Evolutionary conservation across 2,113 vertebrate species (phyloP).

Genomic region (Cynoglossus semilaevis): DNA sequence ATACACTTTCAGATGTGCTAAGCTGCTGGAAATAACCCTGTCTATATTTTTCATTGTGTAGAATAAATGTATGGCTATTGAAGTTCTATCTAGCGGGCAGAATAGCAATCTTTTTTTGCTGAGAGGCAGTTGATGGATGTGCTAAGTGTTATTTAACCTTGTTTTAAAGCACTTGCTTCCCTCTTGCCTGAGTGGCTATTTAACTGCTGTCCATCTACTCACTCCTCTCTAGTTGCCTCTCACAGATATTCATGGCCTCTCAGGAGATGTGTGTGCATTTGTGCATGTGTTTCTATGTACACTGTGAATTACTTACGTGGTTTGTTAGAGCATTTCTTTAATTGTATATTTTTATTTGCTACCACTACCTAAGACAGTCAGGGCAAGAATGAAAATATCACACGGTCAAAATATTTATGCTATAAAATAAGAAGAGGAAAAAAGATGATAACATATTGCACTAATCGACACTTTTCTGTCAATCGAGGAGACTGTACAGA

Average conservation of each 20-base stretch:
- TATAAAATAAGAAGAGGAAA: no score
- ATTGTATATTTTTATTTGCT: no score
- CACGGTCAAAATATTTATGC: no score
- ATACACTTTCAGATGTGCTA: constrained; percentile 56
- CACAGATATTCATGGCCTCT: constrained; percentile 45
- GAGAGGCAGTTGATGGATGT: constrained; percentile 71
- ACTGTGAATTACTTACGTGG: constrained; percentile 33
- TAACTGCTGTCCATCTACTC: constrained; percentile 71
- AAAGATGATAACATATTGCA: no score
- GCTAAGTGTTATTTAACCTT: constrained; percentile 80
- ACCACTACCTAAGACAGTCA: no score
- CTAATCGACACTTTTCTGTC: no score
- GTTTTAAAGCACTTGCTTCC: constrained; percentile 76
- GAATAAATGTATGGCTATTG: constrained; percentile 63
- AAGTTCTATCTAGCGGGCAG: constrained; percentile 43
- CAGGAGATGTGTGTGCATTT: constrained; percentile 35
- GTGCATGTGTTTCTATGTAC: constrained; percentile 23
- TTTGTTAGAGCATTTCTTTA: constrained; percentile 23
- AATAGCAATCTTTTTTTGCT: constrained; percentile 51
- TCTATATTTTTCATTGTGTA: constrained; percentile 33
- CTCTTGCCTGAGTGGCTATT: constrained; percentile 74
- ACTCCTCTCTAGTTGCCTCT: constrained; percentile 43
- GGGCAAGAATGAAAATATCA: no score
- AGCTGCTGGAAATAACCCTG: constrained; percentile 34
- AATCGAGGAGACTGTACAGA: no score